A percentile compares a stretch with the other conserved stretches of the same genome.
These are phyloP conservation scores for Eumacrocentrus americanus DNA, from an alignment of 2,888 invertebrate genomes.

Conservation along the genomic window DNA sequence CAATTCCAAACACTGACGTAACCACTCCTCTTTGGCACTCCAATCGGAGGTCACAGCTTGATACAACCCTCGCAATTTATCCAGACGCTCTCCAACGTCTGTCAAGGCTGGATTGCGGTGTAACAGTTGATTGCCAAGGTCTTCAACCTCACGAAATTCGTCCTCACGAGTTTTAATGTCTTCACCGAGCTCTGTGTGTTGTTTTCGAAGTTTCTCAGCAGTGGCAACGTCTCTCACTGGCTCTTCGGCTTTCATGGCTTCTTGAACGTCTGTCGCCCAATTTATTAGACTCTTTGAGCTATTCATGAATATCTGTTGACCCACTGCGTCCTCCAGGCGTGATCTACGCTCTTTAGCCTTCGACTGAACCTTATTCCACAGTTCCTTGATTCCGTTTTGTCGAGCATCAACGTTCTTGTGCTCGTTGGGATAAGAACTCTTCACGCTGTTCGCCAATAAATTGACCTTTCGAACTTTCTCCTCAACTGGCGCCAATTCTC, in stretches of 20 bases:
- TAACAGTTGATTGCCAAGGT: constrained; percentile 77
- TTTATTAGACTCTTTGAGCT: constrained; percentile 81
- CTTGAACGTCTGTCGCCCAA: constrained; percentile 83
- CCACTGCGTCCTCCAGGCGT: constrained; percentile 91
- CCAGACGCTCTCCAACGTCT: constrained; percentile 79
- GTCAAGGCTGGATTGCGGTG: constrained; percentile 75
- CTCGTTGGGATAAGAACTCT: constrained; percentile 91
- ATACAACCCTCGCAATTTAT: constrained; percentile 76
- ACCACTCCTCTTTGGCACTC: constrained; percentile 82
- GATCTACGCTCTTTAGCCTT: constrained; percentile 85
- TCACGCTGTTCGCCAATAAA: constrained; percentile 87
- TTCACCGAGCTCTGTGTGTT: constrained; percentile 88
- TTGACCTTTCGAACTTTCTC: constrained; percentile 89
- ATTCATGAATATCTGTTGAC: constrained; percentile 90
- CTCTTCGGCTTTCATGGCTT: constrained; percentile 78
- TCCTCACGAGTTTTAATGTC: constrained; percentile 90
- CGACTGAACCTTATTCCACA: constrained; percentile 87
- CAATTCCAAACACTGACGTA: constrained; percentile 86
- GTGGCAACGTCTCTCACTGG: constrained; percentile 88
- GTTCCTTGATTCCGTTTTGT: constrained; percentile 82
- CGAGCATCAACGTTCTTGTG: constrained; percentile 81
- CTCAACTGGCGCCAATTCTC: constrained; percentile 92
- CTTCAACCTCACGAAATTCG: constrained; percentile 84
- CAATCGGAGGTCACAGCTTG: constrained; percentile 75
- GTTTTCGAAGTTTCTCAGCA: constrained; percentile 87